Percentiles rank a stretch among this genome's conserved stretches.
Evolutionary conservation across 2,113 vertebrate genomes (phyloP).

Genomic region (Psephotus haematonotus): DNA sequence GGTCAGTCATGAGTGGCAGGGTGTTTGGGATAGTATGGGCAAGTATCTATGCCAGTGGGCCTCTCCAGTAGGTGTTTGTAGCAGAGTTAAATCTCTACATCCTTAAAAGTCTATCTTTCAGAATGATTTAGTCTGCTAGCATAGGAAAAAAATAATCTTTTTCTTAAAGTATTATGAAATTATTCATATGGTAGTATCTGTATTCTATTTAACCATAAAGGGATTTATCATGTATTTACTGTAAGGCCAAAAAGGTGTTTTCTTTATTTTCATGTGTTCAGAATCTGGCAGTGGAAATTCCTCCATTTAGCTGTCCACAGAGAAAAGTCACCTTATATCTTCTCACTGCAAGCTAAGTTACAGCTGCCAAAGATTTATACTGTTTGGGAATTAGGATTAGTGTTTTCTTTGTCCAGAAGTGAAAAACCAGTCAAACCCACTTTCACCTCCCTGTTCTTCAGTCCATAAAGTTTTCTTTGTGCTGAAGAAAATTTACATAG

Average conservation of each 20-base stretch:
- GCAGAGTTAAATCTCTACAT: neutral
- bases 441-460: neutral
- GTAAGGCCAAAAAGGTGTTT: neutral
- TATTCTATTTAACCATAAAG: neutral
- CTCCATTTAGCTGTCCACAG: neutral
- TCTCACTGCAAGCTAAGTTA: neutral
- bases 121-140: neutral
- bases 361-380: neutral
- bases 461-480: neutral
- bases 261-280: neutral
- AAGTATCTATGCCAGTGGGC: too few species aligned
- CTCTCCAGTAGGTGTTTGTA: neutral
- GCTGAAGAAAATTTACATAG: neutral
- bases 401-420: neutral
- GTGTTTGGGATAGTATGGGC: too few species aligned
- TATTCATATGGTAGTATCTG: neutral
- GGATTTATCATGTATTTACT: neutral
- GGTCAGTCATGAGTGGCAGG: too few species aligned
- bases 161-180: neutral
- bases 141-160: neutral
- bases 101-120: neutral
- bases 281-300: neutral
- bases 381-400: neutral
- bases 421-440: neutral
- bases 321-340: neutral